phyloP scores from a whole-genome alignment of 2,888 invertebrate species.

The Phlogophora meticulosa region DNA sequence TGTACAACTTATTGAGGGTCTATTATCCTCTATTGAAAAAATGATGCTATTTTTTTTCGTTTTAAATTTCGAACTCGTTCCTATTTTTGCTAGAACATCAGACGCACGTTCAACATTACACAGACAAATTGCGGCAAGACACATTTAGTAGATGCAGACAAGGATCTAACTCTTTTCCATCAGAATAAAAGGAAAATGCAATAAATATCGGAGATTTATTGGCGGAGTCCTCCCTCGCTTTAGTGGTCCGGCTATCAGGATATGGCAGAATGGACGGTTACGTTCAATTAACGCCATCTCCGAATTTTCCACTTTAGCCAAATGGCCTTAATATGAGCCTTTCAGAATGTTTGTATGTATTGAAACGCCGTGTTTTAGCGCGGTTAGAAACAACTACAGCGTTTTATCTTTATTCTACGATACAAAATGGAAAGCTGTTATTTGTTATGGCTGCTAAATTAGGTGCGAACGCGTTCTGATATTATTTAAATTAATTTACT shows the following conservation, averaged over 20 bases:
- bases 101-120: background rate
- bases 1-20: no score
- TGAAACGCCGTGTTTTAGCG: conserved; percentile 6
- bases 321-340: conserved; percentile 46
- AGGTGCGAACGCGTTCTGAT: conserved; percentile 1
- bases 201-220: conserved; percentile 64
- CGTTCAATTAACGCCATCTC: conserved; percentile 64
- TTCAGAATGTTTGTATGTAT: conserved; percentile 41
- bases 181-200: conserved; percentile 63
- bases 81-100: background rate
- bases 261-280: conserved; percentile 59
- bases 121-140: conserved; percentile 22
- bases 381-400: background rate
- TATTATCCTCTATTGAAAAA: background rate
- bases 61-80: conserved; percentile 9
- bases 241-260: conserved; percentile 48
- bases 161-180: conserved; percentile 45
- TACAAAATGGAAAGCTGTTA: conserved; percentile 12
- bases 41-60: background rate
- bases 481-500: background rate
- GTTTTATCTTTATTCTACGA: conserved; percentile 7
- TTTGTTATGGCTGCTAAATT: background rate
- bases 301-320: conserved; percentile 59
- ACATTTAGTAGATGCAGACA: conserved; percentile 33
- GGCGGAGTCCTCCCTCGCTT: conserved; percentile 40